Base-by-base conservation (phyloP, 2,113 vertebrate species). In the Callochromis pleurospilus region DNA sequence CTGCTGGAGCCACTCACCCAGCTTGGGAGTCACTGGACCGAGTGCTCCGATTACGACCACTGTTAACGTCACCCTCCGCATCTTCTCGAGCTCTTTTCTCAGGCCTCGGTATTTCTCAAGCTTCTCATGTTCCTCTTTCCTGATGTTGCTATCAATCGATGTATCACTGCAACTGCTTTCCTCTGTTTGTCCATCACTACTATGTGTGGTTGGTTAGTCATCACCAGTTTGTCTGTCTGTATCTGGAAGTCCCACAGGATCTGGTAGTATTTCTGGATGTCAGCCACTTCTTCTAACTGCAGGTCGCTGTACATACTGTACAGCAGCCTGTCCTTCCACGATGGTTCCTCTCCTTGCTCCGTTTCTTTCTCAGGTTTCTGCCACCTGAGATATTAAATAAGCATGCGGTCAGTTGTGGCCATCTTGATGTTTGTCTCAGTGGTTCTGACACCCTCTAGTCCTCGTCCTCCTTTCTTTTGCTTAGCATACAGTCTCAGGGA, bases 391-490 rank as follows among this genome's bases (percentile, higher is more conserved):
- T 17, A 56, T 8, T 62, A 62, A 5, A 36, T 36, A 36, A 36
- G 1, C 9, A 36, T 19, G 9, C 3, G 2, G 31, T 36, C 58
- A 62, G 31, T 36, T 62, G 58, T 0, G 0, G 31, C 6, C 31
- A 1, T 62, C 58, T 62, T 62, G 31, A 62, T 62, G 29, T 3
- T 60, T 17, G 14, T 60, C 56, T 31, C 56, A 17, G 56, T 19
- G 56, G 29, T 60, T 31, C 56, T 31, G 56, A 60, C 15, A 19
- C 15, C 9, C 1, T 3, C 29, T 60, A 33, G 56, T 33, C 29
- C 26, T 19, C 3, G 0, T 11, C 58, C 31, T 36, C 31, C 58
- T 62, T 62, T 10, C 58, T 62, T 62, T 36, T 36, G 4, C 17
- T 7, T 62, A n/a, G 58, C 17, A 36, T 62, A 62, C 9, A 62